Base-by-base conservation (phyloP, 2,797 vertebrate species). In the Peromyscus eremicus region DNA sequence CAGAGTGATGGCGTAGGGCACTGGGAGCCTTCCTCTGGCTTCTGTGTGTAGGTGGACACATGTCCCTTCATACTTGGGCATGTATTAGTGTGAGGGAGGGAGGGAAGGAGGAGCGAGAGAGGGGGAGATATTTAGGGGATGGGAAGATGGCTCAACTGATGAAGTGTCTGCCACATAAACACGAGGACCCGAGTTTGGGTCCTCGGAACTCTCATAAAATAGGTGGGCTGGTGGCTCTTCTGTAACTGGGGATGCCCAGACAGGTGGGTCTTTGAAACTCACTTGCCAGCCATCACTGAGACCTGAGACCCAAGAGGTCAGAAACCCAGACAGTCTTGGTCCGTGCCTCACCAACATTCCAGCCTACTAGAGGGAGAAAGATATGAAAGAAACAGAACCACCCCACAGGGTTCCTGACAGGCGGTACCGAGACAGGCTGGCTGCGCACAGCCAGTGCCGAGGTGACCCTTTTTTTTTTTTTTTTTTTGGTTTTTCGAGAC, bases 391-490 rank as follows among this genome's bases (percentile, higher is more conserved):
- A n/a, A 85, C 19, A 16, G 71, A 88, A 37, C 52, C 34, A 8
- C 46, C 21, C 4, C 2, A 4, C 62, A 34, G 43, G 37, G 55
- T 12, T 12, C 27, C 32, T 2, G 23, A n/a, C 0, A 3, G 19
- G 21, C 40, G 27, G 6, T 25, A 34, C 27, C 12, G 85, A 89
- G 55, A n/a, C 2, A n/a, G 66, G 6, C 29, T 37, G 19, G 37
- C 70, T 73, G 37, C 11, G 5, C 14, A 21, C 62, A 2, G n/a
- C 11, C 43, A 43, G 3, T 21, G 49, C 2, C 32, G 32, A 81
- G 29, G n/a, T 60, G n/a, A n/a, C n/a, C n/a, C n/a, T n/a, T n/a
- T n/a, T n/a, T n/a, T n/a, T n/a, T n/a, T n/a, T n/a, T n/a, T n/a
- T n/a, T n/a, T n/a, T n/a, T n/a, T n/a, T n/a, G n/a, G n/a, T n/a